phyloP scores from a whole-genome alignment of 2,888 invertebrate species.

The Drosophila antonietae region DNA sequence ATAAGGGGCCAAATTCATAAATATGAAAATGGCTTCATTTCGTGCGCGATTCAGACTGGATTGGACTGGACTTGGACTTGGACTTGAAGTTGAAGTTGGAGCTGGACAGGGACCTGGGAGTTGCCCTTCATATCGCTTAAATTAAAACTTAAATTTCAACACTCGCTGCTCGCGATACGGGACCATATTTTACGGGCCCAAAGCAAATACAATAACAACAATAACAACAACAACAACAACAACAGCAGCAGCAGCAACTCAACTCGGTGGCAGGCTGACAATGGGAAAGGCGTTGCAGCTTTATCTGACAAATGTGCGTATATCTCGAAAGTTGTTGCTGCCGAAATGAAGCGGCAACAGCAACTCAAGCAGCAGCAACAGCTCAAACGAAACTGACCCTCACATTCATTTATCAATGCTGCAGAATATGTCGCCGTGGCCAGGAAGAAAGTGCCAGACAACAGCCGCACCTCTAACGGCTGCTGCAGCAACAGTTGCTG shows the following conservation, averaged over 20 bases:
- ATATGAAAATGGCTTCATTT: constrained; percentile 81
- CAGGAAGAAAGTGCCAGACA: constrained; percentile 56
- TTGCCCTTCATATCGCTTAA: constrained; percentile 75
- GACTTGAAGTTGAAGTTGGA: background rate
- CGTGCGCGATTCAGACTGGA: constrained; percentile 47
- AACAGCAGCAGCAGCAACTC: constrained; percentile 24
- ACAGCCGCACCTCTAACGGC: constrained; percentile 52
- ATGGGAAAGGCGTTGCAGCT: constrained; percentile 76
- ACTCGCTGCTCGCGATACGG: constrained; percentile 69
- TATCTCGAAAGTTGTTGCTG: constrained; percentile 74
- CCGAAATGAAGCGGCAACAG: constrained; percentile 42
- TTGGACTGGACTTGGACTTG: constrained; percentile 3
- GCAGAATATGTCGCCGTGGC: constrained; percentile 67
- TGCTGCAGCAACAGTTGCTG: constrained; percentile 15
- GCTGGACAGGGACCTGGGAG: constrained; percentile 34
- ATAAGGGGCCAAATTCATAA: constrained; percentile 79
- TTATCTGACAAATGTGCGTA: constrained; percentile 78
- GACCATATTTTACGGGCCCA: constrained; percentile 66
- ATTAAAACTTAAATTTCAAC: constrained; percentile 80
- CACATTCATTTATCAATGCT: constrained; percentile 79
- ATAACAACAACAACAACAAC: constrained; percentile 22
- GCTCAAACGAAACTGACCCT: constrained; percentile 72
- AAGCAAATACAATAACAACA: constrained; percentile 61
- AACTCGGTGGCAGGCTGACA: constrained; percentile 70
- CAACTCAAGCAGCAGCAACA: constrained; percentile 7